Evolutionary conservation across 2,888 invertebrate species (phyloP), one percentile per base, ranked within the genome.

Genomic region (Bhutanitis thaidina): DNA sequence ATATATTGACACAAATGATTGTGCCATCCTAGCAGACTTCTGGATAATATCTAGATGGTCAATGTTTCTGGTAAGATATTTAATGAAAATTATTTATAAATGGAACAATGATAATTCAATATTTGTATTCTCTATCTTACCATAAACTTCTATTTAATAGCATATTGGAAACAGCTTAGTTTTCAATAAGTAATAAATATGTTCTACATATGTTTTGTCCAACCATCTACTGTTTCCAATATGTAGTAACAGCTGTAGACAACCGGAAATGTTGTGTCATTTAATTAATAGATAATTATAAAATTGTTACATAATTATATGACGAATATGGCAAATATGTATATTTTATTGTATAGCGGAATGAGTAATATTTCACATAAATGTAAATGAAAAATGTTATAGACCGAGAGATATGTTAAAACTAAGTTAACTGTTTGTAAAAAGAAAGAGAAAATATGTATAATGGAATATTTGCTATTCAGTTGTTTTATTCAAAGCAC

Each of bases 401-500:
- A 80, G 77, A 85, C 67, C 74, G 79, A 86, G 79, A 86, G 76
- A 83, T 80, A 81, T 81, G 84, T 86, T 86, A 85, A 81, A 72
- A 77, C 75, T 88, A 88, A 86, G 88, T 86, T 86, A 86, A 87
- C 78, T 88, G 88, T 89, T 89, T 88, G 88, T 88, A 87, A 88
- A 89, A 86, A 81, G 80, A 80, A 63, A 82, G 78, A 85, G 80
- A 81, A 72, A 87, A 84, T 84, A 89, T 88, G 88, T 87, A 85
- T 87, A 86, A 88, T 74, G 87, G 82, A 87, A 83, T 83, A 88
- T 88, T 89, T 89, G 85, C 80, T 85, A 88, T 39, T 14, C 41
- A 34, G 59, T 77, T 71, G 83, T 86, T 87, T 85, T 65, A 79
- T 77, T 86, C 76, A n/a, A 7, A 37, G 27, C 49, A 39, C 49